These are phyloP conservation scores for Gymnocheta viridis DNA, from an alignment of 2,888 invertebrate species.

Conservation along the genomic window DNA sequence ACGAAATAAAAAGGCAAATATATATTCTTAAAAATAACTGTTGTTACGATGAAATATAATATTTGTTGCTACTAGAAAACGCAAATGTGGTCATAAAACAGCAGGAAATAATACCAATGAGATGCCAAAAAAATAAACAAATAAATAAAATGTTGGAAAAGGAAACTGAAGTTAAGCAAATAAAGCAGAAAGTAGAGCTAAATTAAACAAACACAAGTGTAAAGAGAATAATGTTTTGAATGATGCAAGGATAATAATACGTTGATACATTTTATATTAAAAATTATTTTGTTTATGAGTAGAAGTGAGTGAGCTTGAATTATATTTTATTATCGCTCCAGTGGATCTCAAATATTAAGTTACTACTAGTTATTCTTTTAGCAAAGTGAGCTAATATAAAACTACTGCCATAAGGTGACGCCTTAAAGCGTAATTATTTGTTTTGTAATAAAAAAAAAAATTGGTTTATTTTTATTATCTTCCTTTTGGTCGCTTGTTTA, in stretches of 20 bases:
- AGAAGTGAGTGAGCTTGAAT: background rate
- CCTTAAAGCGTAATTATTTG: background rate
- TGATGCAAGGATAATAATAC: background rate
- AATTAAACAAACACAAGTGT: slow-evolving; percentile 12
- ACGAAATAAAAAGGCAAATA: no score
- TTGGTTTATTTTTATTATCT: background rate
- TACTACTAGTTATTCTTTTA: background rate
- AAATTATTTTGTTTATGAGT: slow-evolving; percentile 1
- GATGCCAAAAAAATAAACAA: background rate
- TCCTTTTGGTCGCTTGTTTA: no score
- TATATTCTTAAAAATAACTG: no score
- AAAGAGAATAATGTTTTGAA: background rate
- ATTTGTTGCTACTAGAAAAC: no score
- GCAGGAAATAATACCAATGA: slow-evolving; percentile 16
- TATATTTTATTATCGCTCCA: slow-evolving; percentile 12
- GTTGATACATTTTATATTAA: slow-evolving; percentile 20
- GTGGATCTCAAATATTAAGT: slow-evolving; percentile 1
- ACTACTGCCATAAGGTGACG: background rate
- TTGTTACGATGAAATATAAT: no score
- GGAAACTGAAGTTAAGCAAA: slow-evolving; percentile 5
- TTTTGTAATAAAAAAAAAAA: background rate
- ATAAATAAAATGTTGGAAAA: background rate
- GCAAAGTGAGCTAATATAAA: background rate
- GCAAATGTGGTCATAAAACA: slow-evolving; percentile 21
- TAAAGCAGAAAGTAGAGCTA: background rate